Percentiles rank a stretch among this genome's conserved stretches.
Conservation (phyloP, 2,797 vertebrate genomes). For the Hydrophis major region DNA sequence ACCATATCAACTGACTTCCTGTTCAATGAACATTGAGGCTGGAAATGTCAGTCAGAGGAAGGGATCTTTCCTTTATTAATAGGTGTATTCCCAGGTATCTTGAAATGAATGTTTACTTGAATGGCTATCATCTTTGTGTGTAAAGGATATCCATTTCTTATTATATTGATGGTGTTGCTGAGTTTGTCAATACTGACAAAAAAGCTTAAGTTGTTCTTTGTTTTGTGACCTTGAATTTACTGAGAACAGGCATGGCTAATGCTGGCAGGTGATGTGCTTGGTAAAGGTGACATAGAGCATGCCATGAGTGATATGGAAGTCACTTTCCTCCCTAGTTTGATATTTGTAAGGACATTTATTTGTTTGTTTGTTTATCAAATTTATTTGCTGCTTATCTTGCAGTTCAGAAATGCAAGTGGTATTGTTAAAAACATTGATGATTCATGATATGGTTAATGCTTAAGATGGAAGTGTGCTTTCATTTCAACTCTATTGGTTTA, state of each 20-base stretch:
- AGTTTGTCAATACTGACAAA: background rate
- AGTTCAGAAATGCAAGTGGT: background rate
- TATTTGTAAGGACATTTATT: conserved; percentile 7
- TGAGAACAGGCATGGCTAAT: background rate
- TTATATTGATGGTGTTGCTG: background rate
- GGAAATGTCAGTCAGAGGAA: background rate
- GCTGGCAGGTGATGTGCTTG: background rate
- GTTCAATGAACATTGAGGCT: background rate
- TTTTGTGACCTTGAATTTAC: background rate
- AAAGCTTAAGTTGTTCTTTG: background rate
- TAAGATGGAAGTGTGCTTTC: background rate
- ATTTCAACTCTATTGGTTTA: background rate
- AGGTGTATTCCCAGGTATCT: background rate
- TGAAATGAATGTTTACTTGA: background rate
- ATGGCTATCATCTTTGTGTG: background rate
- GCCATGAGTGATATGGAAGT: background rate
- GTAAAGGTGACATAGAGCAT: background rate
- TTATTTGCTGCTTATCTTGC: background rate
- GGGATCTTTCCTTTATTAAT: background rate
- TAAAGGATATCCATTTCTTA: background rate
- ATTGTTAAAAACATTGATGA: background rate
- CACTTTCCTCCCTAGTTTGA: background rate
- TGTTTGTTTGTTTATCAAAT: background rate
- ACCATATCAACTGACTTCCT: background rate
- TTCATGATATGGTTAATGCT: conserved; percentile 9